These are phyloP conservation scores for Himalopsyche kuldschensis DNA, from an alignment of 2,888 invertebrate species.

Conservation along the genomic window DNA sequence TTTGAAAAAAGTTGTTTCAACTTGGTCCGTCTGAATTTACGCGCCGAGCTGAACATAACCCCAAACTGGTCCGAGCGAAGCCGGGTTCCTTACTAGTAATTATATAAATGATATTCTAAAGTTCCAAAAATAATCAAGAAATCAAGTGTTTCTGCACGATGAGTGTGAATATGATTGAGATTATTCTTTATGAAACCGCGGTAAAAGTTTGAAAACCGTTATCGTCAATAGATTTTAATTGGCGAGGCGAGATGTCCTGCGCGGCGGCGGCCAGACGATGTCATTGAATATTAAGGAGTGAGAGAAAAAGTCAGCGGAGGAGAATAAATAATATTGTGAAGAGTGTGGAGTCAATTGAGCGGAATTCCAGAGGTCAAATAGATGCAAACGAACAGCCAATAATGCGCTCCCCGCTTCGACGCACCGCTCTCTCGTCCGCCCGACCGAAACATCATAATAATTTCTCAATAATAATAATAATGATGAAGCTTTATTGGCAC, in stretches of 20 bases:
- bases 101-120: too few species aligned
- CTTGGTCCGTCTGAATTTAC: too few species aligned
- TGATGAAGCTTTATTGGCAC: background rate
- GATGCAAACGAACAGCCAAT: background rate
- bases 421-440: background rate
- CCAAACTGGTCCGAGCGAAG: too few species aligned
- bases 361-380: background rate
- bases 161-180: too few species aligned
- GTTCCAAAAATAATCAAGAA: too few species aligned
- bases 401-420: background rate
- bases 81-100: too few species aligned
- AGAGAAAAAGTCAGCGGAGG: background rate
- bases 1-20: too few species aligned
- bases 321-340: background rate
- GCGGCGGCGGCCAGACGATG: background rate
- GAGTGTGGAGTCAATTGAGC: background rate
- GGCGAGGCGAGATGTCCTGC: background rate
- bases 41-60: too few species aligned
- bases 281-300: background rate
- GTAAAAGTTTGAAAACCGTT: background rate
- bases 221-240: background rate
- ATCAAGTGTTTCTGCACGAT: too few species aligned
- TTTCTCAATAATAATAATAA: background rate
- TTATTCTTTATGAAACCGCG: too few species aligned
- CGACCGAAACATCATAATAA: too few species aligned